Conservation (phyloP, 2,888 invertebrate species). For the Sinotaia quadrata region DNA sequence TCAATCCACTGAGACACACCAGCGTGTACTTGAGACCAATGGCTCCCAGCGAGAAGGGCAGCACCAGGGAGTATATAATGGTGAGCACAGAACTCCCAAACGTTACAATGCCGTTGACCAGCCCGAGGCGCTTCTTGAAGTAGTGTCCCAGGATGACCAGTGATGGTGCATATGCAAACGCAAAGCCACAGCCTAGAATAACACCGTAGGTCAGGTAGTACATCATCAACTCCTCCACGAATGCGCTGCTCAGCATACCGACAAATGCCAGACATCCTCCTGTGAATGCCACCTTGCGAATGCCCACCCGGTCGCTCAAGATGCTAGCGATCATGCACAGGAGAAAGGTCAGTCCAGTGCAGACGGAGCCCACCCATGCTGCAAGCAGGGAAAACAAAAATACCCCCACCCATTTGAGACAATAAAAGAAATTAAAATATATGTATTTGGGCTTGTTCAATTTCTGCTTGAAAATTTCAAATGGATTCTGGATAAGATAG, state of each 20-base stretch:
- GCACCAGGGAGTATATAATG: slow-evolving; percentile 73
- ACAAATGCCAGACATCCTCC: slow-evolving; percentile 85
- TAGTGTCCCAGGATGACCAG: slow-evolving; percentile 93
- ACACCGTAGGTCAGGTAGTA: slow-evolving; percentile 91
- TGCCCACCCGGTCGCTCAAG: slow-evolving; percentile 88
- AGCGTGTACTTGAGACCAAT: slow-evolving; percentile 65
- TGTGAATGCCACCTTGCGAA: slow-evolving; percentile 85
- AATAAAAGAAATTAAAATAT: not conserved
- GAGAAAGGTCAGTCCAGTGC: slow-evolving; percentile 91
- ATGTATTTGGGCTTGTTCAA: not conserved
- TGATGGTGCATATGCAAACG: slow-evolving; percentile 92
- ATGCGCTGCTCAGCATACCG: slow-evolving; percentile 87
- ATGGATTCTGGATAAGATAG: too few relatives aligned
- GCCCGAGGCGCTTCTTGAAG: slow-evolving; percentile 85
- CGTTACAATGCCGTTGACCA: slow-evolving; percentile 92
- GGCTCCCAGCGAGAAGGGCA: slow-evolving; percentile 53
- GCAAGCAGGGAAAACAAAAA: too few relatives aligned
- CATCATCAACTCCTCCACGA: slow-evolving; percentile 80
- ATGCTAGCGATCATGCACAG: slow-evolving; percentile 90
- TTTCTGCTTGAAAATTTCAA: too few relatives aligned
- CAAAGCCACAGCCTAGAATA: slow-evolving; percentile 90
- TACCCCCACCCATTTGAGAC: too few relatives aligned
- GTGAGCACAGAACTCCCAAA: slow-evolving; percentile 93
- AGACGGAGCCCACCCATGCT: slow-evolving; percentile 91
- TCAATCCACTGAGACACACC: slow-evolving; percentile 78